Evolutionary conservation across 2,113 vertebrate species (phyloP), one percentile per base, ranked within the genome.

Genomic region (Phainopepla nitens): DNA sequence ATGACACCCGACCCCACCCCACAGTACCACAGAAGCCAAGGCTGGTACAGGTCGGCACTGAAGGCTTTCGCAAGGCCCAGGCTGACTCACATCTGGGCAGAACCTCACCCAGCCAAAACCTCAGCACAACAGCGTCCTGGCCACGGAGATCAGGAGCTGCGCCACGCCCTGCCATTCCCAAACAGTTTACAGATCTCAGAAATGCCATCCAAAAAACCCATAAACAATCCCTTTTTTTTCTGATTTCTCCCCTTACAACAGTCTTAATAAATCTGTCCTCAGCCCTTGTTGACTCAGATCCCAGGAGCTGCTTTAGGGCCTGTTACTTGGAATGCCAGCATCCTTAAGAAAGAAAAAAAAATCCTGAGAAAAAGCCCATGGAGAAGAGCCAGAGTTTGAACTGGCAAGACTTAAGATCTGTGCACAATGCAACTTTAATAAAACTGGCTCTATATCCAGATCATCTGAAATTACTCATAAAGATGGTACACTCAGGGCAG

Each of bases 341-440:
- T 19, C 50, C 29, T 82, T 81, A 88, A 73, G 50, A 84, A 13
- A 82, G 69, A 80, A 73, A 70, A 66, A 81, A 54, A 53, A 68
- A 84, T 45, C 57, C 80, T 93, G 87, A 62, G 83, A 91, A 93
- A 93, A 95, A 81, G 62, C 45, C 81, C 79, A 41, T 86, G 90
- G 91, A 86, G 61, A 81, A 81, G 42, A 93, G 91, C 94, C 94
- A 97, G 79, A 96, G 76, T 70, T 81, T 76, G 69, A 95, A 91
- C 82, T 88, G 93, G 92, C 85, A 96, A 89, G 85, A 90, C 60
- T 90, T 77, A 73, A 86, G 90, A 92, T 60, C 79, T 81, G 71
- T 57, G 92, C 94, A 60, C 22, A n/a, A 71, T 25, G 66, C 58
- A 83, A 53, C 72, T 94, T 91, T 65, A 92, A 79, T 73, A 82